phyloP scores from a whole-genome alignment of 2,888 invertebrate genomes.

The Adineta ricciae region DNA sequence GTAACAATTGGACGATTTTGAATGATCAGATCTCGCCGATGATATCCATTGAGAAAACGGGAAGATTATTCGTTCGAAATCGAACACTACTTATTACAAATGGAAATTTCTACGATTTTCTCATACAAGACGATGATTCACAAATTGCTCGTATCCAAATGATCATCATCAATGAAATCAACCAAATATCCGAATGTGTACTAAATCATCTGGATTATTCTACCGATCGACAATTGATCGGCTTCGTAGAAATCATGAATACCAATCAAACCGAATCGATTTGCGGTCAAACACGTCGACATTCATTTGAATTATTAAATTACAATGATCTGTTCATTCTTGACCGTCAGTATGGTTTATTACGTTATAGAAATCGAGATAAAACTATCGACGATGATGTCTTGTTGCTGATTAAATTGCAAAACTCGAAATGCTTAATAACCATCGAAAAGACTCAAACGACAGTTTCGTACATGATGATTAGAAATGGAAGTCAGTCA shows the following conservation, averaged over 20 bases:
- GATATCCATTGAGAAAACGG: not conserved
- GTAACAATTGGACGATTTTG: not conserved
- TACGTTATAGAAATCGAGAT: not conserved
- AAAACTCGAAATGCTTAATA: not conserved
- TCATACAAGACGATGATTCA: not conserved
- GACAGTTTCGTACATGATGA: not conserved
- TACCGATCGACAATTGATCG: not conserved
- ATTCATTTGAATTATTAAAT: not conserved
- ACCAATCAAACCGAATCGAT: not conserved
- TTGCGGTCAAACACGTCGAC: not conserved
- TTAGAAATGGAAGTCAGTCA: not conserved
- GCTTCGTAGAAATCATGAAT: not conserved
- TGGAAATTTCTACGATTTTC: not conserved
- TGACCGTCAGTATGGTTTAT: not conserved
- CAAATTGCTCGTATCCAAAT: not conserved
- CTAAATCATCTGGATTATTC: not conserved
- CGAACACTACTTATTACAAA: not conserved
- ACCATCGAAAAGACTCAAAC: not conserved
- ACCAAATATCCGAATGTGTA: not conserved
- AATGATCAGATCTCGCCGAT: not conserved
- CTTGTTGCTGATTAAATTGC: not conserved
- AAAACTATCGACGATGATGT: not conserved
- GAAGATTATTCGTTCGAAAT: not conserved
- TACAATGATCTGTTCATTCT: not conserved
- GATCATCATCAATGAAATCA: not conserved